Evolutionary conservation across 2,113 vertebrate genomes (phyloP).

Genomic region (Chauna torquata): DNA sequence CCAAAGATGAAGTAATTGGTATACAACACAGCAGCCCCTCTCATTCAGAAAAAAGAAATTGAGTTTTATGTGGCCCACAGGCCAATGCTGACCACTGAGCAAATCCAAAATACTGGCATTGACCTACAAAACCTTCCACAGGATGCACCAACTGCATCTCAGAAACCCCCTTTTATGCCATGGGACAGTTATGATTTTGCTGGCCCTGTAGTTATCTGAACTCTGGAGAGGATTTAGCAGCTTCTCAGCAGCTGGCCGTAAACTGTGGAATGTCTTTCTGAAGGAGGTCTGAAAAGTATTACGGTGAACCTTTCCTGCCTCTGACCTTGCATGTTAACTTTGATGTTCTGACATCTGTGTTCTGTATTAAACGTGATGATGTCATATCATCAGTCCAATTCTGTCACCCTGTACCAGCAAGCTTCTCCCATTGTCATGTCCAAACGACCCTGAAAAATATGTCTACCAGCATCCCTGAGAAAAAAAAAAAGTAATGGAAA

Average conservation of each 20-base stretch:
- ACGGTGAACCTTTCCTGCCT: neutral
- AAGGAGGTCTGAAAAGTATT: neutral
- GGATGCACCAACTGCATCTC: neutral
- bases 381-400: neutral
- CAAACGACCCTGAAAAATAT: neutral
- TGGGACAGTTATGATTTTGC: neutral
- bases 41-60: neutral
- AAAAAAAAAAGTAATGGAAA: neutral
- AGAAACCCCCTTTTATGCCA: neutral
- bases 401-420: neutral
- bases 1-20: neutral
- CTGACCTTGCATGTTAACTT: neutral
- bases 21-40: neutral
- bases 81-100: neutral
- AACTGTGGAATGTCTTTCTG: neutral
- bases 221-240: neutral
- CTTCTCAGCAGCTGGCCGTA: neutral
- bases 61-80: neutral
- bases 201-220: neutral
- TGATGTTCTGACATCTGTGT: neutral
- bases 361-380: neutral
- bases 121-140: neutral
- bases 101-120: neutral
- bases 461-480: neutral
- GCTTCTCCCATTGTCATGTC: neutral